These are phyloP conservation scores for Protonemura montana DNA, from an alignment of 2,888 invertebrate genomes.

Conservation along the genomic window DNA sequence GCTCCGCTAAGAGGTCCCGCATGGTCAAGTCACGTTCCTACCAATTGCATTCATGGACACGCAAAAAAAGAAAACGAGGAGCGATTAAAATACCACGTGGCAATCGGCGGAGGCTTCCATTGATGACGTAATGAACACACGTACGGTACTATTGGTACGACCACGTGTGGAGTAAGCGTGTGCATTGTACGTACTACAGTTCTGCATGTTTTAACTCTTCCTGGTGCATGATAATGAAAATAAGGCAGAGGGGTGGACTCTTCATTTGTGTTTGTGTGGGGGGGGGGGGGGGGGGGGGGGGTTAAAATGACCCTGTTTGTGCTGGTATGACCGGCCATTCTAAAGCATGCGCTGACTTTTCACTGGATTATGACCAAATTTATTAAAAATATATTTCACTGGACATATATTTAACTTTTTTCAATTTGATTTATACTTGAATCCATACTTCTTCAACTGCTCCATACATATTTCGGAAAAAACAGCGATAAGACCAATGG, in stretches of 20 bases:
- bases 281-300: not conserved
- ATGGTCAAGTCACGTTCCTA: conserved; percentile 14
- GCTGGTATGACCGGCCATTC: not conserved
- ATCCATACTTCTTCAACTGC: too few relatives aligned
- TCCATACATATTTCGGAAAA: too few relatives aligned
- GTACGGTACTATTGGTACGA: not conserved
- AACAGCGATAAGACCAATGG: too few relatives aligned
- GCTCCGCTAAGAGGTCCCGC: not conserved
- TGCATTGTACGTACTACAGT: not conserved
- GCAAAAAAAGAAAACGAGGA: conserved; percentile 15
- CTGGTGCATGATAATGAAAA: not conserved
- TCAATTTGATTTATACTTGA: too few relatives aligned
- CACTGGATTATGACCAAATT: not conserved
- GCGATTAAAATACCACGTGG: conserved; percentile 32
- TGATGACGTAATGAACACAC: conserved; percentile 21
- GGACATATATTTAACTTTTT: too few relatives aligned
- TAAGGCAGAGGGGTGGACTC: not conserved
- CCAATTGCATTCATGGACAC: not conserved
- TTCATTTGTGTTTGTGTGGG: not conserved
- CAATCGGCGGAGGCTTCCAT: not conserved
- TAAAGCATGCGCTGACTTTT: not conserved
- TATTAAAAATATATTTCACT: too few relatives aligned
- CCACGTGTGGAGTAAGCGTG: not conserved
- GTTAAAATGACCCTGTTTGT: not conserved
- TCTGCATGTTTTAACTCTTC: not conserved